Percentiles rank a stretch among this genome's conserved stretches.
Evolutionary conservation across 2,797 vertebrate species (phyloP).

Genomic region (Microchirus variegatus): DNA sequence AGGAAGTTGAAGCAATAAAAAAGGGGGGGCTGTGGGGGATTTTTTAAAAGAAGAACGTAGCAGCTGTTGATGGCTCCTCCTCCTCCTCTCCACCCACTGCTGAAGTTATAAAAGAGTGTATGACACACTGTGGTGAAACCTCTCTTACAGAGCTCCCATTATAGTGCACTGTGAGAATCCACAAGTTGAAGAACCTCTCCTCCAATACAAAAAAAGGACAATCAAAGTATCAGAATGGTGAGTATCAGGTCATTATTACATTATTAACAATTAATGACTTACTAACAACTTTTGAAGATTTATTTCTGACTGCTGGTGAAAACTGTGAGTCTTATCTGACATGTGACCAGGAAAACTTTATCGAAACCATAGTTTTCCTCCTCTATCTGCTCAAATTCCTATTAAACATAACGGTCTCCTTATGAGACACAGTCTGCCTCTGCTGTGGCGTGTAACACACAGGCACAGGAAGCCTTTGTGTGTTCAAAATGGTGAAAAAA

Average conservation of each 20-base stretch:
- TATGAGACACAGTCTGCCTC: background rate
- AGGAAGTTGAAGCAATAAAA: conserved; percentile 11
- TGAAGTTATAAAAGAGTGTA: conserved; percentile 51
- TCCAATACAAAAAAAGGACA: conserved; percentile 2
- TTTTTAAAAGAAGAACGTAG: conserved; percentile 4
- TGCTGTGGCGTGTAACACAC: background rate
- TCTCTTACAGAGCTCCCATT: conserved; percentile 73
- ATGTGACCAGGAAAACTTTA: background rate
- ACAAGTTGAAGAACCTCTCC: conserved; percentile 1
- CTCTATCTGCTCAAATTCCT: background rate
- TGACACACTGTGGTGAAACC: conserved; percentile 21
- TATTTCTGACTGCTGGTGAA: no score
- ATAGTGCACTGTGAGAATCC: conserved; percentile 65
- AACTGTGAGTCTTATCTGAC: background rate
- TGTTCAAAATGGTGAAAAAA: background rate
- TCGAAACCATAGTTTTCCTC: background rate
- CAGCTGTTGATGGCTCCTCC: conserved; percentile 54
- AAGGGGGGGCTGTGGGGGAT: no score
- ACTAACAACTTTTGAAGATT: no score
- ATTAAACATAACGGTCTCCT: no score
- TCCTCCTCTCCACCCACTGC: conserved; percentile 20
- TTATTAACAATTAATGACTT: background rate
- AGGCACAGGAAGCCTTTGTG: background rate
- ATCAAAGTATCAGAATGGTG: conserved; percentile 61
- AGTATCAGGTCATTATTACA: conserved; percentile 21